phyloP scores from a whole-genome alignment of 1,140 invertebrate species.

The Orchesella cincta region DNA sequence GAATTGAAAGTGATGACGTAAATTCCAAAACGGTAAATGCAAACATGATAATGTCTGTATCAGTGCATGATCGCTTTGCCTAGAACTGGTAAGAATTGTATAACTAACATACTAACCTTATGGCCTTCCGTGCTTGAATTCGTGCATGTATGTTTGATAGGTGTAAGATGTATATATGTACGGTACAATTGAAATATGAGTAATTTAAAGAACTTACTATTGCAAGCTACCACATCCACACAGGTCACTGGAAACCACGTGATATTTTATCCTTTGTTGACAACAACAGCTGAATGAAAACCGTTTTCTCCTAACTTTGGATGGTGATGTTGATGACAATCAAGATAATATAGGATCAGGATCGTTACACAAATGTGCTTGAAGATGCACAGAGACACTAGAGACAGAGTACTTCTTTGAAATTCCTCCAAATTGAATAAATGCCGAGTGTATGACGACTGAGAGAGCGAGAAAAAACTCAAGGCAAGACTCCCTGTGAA shows the following conservation, averaged over 20 bases:
- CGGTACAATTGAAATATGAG: not conserved
- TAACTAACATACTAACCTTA: no score
- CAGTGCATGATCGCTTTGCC: no score
- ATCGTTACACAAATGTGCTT: not conserved
- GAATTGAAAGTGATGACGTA: no score
- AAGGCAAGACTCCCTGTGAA: not conserved
- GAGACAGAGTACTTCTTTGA: not conserved
- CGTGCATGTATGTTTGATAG: not conserved
- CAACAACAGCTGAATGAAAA: slow-evolving; percentile 4
- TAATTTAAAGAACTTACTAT: not conserved
- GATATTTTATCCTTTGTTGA: not conserved
- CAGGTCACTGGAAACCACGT: not conserved
- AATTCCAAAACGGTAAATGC: no score
- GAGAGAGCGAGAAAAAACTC: not conserved
- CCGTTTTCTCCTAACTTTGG: not conserved
- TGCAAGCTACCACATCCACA: not conserved
- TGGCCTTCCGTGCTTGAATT: no score
- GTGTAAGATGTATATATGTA: not conserved
- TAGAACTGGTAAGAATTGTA: no score
- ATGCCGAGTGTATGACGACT: not conserved
- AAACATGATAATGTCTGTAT: no score
- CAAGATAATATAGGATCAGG: not conserved
- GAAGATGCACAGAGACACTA: not conserved
- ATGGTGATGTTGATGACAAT: not conserved
- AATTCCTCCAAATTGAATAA: not conserved